These are phyloP conservation scores for Bradypodion ventrale DNA, from an alignment of 2,797 vertebrate genomes.

Conservation along the genomic window DNA sequence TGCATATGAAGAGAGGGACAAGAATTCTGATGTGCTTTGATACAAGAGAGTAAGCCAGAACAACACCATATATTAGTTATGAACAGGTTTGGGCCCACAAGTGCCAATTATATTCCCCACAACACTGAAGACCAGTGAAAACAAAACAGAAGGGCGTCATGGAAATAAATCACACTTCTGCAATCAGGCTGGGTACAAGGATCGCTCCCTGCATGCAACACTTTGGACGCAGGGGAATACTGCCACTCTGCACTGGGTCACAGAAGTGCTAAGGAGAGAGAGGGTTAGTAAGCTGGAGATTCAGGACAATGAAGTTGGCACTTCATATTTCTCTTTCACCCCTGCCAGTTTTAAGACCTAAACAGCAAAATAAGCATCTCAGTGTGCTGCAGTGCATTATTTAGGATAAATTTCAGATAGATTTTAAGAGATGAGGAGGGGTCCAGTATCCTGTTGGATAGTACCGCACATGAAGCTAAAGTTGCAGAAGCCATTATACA, in stretches of 20 bases:
- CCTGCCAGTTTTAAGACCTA: background rate
- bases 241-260: too few species aligned
- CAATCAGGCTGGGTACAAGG: conserved; percentile 13
- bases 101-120: background rate
- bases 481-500: too few species aligned
- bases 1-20: background rate
- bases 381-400: background rate
- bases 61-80: background rate
- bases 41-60: background rate
- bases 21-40: too few species aligned
- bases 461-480: too few species aligned
- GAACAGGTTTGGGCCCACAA: too few species aligned
- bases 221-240: too few species aligned
- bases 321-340: background rate
- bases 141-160: background rate
- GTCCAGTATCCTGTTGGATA: too few species aligned
- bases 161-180: background rate
- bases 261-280: too few species aligned
- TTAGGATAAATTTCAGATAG: background rate
- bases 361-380: conserved; percentile 36
- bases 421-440: background rate
- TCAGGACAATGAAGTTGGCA: too few species aligned
- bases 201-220: too few species aligned
- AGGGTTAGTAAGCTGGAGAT: too few species aligned
- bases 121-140: background rate